A percentile compares a stretch with the other conserved stretches of the same genome.
Conservation (phyloP, 2,797 vertebrate species). For the Euthynnus affinis region DNA sequence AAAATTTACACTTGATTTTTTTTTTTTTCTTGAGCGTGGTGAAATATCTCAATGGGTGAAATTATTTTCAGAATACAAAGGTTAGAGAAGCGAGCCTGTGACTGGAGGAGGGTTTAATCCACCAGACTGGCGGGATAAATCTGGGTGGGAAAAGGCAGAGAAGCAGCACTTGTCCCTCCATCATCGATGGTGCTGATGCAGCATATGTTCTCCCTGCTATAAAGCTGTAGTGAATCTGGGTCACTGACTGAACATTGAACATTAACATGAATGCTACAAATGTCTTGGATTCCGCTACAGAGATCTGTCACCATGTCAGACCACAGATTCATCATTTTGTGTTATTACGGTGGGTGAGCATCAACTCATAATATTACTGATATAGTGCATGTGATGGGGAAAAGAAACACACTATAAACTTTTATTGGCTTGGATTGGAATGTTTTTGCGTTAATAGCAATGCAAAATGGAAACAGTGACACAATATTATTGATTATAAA, state of each 20-base stretch:
- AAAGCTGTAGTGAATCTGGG: neutral
- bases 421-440: no score
- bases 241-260: no score
- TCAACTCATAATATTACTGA: no score
- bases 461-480: neutral
- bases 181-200: neutral
- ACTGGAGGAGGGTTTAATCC: no score
- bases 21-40: neutral
- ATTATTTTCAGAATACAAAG: no score
- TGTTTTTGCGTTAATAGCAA: neutral
- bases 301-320: neutral
- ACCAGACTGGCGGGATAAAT: no score
- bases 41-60: no score
- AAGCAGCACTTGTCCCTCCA: no score
- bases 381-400: no score
- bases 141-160: no score
- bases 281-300: neutral
- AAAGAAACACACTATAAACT: neutral
- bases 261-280: neutral
- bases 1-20: no score
- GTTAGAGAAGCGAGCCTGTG: no score
- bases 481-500: neutral
- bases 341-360: neutral
- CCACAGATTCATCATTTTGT: neutral
- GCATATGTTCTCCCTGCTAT: neutral